Evolutionary conservation across 2,797 vertebrate species (phyloP).

Genomic region (Coranthus polyacanthus): DNA sequence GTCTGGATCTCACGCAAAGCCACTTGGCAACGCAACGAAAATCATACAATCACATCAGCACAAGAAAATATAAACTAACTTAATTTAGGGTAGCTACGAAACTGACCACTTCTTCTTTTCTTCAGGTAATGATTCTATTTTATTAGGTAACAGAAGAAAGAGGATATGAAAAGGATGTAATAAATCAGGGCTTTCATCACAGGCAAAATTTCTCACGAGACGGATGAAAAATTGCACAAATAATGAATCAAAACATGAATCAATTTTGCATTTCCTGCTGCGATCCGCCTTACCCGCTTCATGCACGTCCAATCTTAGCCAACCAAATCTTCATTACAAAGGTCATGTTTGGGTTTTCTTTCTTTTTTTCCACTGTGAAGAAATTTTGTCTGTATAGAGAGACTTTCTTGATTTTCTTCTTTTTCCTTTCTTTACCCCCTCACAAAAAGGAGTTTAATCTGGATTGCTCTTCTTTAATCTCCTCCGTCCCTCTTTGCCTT

Average conservation of each 20-base stretch:
- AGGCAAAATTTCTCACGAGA: background rate
- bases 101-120: too few relatives aligned
- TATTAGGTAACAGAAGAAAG: too few relatives aligned
- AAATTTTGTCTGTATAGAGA: background rate
- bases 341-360: background rate
- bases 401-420: background rate
- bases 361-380: constrained; percentile 2
- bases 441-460: constrained; percentile 9
- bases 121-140: too few relatives aligned
- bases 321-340: constrained; percentile 7
- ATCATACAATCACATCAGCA: too few relatives aligned
- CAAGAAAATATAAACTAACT: too few relatives aligned
- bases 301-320: constrained; percentile 6
- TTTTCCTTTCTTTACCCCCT: background rate
- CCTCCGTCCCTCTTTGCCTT: background rate
- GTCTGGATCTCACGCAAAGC: too few relatives aligned
- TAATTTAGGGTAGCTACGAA: too few relatives aligned
- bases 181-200: constrained; percentile 13
- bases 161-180: background rate
- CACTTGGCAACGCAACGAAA: too few relatives aligned
- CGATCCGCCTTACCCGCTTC: background rate
- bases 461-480: background rate
- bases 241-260: background rate
- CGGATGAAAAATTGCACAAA: background rate
- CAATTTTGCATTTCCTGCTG: background rate